These are phyloP conservation scores for Aphidoletes aphidimyza DNA, from an alignment of 2,888 invertebrate species.

Conservation along the genomic window DNA sequence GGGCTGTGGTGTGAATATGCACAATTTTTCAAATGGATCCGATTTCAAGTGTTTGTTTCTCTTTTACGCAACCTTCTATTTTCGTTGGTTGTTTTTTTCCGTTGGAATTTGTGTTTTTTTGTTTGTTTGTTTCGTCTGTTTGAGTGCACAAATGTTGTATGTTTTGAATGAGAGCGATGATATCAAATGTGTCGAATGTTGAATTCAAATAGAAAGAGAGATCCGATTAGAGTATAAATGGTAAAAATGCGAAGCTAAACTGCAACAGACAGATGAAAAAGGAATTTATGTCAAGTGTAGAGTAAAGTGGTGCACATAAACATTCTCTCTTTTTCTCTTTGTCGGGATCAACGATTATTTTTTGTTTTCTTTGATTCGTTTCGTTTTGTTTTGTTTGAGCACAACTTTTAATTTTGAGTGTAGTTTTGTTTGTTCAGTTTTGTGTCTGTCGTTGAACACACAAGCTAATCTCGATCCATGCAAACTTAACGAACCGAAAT, in stretches of 20 bases:
- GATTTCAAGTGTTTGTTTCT: neutral
- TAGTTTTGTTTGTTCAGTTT: neutral
- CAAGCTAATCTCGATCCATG: neutral
- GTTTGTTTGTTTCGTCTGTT: neutral
- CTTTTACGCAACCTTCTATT: neutral
- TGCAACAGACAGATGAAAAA: conserved; percentile 40
- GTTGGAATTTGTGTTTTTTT: neutral
- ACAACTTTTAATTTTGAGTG: conserved; percentile 16
- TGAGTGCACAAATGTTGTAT: neutral
- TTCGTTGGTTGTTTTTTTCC: neutral
- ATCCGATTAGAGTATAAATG: neutral
- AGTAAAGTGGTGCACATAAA: conserved; percentile 22
- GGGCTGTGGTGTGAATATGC: neutral
- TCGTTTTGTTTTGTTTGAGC: no score
- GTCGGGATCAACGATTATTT: neutral
- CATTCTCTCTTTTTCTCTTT: neutral
- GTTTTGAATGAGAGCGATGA: neutral
- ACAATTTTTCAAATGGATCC: conserved; percentile 6
- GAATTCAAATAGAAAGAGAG: neutral
- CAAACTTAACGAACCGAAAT: conserved; percentile 8
- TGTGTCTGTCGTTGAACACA: neutral
- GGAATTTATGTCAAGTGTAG: conserved; percentile 19
- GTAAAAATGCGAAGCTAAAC: neutral
- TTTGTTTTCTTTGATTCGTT: neutral
- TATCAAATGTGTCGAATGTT: conserved; percentile 17